A percentile compares a stretch with the other conserved stretches of the same genome.
These are phyloP conservation scores for Petrocephalus sullivani DNA, from an alignment of 2,797 vertebrate species.

Conservation along the genomic window DNA sequence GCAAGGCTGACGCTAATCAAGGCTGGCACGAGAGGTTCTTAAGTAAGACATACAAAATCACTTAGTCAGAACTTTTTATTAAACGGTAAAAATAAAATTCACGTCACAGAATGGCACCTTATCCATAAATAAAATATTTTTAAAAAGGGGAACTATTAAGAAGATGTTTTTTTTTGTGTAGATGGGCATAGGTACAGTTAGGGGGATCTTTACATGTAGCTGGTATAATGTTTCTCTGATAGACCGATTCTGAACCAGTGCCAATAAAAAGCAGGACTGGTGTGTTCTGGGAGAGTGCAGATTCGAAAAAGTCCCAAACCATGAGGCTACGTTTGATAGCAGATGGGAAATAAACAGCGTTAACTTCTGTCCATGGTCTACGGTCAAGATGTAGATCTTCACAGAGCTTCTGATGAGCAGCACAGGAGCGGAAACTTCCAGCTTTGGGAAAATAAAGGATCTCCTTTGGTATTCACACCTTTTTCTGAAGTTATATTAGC, in stretches of 20 bases:
- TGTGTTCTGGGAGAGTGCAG: not conserved
- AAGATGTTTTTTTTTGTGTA: conserved; percentile 20
- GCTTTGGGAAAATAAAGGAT: conserved; percentile 40
- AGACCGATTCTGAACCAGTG: not conserved
- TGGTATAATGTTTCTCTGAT: not conserved
- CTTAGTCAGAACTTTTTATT: conserved; percentile 19
- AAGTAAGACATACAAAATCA: conserved; percentile 25
- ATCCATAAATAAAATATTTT: conserved; percentile 42
- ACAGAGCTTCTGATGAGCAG: conserved; percentile 6
- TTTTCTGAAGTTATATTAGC: conserved; percentile 29
- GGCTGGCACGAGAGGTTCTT: not conserved
- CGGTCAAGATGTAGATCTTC: not conserved
- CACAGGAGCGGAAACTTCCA: conserved; percentile 45
- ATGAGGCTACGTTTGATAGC: not conserved
- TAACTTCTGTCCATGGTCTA: not conserved
- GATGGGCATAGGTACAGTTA: conserved; percentile 6
- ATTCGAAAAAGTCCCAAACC: not conserved
- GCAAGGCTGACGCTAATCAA: conserved; percentile 44
- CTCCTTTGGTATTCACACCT: conserved; percentile 46
- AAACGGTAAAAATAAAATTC: conserved; percentile 32
- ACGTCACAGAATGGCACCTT: conserved; percentile 24
- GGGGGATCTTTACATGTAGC: not conserved
- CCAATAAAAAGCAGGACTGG: not conserved
- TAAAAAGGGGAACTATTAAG: conserved; percentile 36
- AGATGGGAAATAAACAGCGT: not conserved